Evolutionary conservation across 2,113 vertebrate species (phyloP).

Genomic region (Peucedramus taeniatus): DNA sequence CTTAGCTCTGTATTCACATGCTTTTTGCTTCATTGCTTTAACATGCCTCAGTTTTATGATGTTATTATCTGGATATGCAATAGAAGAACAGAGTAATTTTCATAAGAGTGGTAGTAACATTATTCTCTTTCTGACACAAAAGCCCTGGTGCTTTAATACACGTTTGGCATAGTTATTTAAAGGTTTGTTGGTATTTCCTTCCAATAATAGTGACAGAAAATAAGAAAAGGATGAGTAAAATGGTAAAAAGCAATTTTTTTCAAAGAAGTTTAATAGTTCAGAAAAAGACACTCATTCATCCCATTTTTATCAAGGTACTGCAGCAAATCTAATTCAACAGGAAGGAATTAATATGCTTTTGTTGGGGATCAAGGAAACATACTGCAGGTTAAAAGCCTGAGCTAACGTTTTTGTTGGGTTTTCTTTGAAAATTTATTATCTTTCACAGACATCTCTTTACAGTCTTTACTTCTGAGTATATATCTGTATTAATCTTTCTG

Average conservation of each 20-base stretch:
- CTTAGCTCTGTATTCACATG: neutral
- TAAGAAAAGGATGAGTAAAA: neutral
- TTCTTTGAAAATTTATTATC: neutral
- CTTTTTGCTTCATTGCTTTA: neutral
- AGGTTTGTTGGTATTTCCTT: neutral
- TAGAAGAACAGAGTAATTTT: neutral
- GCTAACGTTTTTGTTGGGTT: neutral
- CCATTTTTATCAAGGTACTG: neutral
- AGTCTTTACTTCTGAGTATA: slow-evolving; percentile 39
- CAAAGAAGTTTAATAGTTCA: neutral
- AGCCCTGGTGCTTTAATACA: neutral
- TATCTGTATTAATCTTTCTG: neutral
- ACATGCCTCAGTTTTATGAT: neutral
- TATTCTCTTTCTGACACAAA: neutral
- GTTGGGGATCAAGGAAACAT: neutral
- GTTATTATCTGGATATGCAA: neutral
- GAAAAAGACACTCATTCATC: neutral
- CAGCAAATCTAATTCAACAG: neutral
- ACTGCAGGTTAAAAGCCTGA: slow-evolving; percentile 12
- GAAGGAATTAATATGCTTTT: neutral
- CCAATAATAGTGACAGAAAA: neutral
- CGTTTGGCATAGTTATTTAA: neutral
- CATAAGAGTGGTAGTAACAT: neutral
- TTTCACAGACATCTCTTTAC: neutral
- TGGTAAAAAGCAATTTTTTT: neutral